Evolutionary conservation across 2,113 vertebrate species (phyloP).

Genomic region (Cottus gobio): DNA sequence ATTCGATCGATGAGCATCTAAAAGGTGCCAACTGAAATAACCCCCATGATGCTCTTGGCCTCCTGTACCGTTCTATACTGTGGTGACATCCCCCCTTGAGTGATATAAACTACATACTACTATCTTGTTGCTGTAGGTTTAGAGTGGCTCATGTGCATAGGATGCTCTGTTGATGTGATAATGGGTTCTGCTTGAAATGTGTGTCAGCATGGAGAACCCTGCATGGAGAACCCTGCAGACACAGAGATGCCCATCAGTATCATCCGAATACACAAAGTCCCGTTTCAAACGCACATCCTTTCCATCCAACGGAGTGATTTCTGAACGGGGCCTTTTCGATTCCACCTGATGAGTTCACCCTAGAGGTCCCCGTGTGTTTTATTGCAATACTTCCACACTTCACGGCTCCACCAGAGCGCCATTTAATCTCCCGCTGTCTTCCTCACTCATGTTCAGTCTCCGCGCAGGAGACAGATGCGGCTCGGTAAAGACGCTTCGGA

Average conservation of each 20-base stretch:
- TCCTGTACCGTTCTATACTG: background rate
- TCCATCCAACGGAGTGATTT: background rate
- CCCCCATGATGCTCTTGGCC: background rate
- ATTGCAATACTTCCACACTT: constrained; percentile 7
- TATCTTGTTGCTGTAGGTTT: background rate
- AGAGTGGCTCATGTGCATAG: too few relatives aligned
- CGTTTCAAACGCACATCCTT: background rate
- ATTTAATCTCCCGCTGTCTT: constrained; percentile 21
- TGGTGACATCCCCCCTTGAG: background rate
- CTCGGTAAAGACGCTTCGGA: constrained; percentile 48
- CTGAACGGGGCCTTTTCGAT: background rate
- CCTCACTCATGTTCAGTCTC: constrained; percentile 55
- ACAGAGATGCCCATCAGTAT: background rate
- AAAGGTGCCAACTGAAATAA: background rate
- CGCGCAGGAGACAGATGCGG: constrained; percentile 64
- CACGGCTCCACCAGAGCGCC: background rate
- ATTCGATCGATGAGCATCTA: background rate
- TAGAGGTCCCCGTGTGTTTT: background rate
- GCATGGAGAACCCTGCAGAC: background rate
- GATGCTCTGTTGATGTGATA: background rate
- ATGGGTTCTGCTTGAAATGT: background rate
- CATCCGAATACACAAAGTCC: background rate
- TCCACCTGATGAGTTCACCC: background rate
- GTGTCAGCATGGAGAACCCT: background rate
- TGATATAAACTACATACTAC: background rate